Evolutionary conservation across 2,113 vertebrate genomes (phyloP), one percentile per base, ranked within the genome.

Genomic region (Alces alces): DNA sequence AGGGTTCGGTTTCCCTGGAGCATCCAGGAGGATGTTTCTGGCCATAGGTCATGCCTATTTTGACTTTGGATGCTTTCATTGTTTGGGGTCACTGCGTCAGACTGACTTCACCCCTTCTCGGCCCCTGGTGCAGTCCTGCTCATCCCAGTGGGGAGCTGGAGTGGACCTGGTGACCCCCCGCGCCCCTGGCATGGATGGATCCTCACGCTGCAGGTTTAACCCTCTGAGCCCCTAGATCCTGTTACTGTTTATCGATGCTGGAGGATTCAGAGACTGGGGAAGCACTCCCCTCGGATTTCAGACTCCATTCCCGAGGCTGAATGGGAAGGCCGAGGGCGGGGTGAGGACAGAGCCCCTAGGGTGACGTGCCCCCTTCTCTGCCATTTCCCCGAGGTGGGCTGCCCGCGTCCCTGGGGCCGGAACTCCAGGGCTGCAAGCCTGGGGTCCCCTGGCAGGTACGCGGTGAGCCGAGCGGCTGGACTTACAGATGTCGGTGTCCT

Each of bases 151-250:
- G 79, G 76, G 70, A 36, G 6, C 9, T 43, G 30, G 7, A 19
- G 6, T 39, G 10, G 70, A 25, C 13, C 9, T 43, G 36, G 16
- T 19, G 6, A 1, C 33, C 10, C 13, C 0, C 0, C 7, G 7
- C 45, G 7, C 7, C 7, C 45, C n/a, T 7, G 0, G 21, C 7
- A 0, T 30, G 25, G 30, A 15, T 1, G 25, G 47, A 13, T 25
- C 30, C 47, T 95, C 39, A 6, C 0, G 0, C 30, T 64, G 28
- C 5, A 13, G 64, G 50, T 50, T 47, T 55, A 54, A 4, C 36
- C 39, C 39, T 33, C 33, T 5, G 15, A 7, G 7, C 7, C 73
- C 43, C 27, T 11, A 47, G 45, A 11, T 55, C 45, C 47, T 47
- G 17, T 45, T 64, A 4, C 16, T 33, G 7, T n/a, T 28, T 2